A percentile compares a stretch with the other conserved stretches of the same genome.
Evolutionary conservation across 2,797 vertebrate species (phyloP).

Genomic region (Onychomys leucogaster): DNA sequence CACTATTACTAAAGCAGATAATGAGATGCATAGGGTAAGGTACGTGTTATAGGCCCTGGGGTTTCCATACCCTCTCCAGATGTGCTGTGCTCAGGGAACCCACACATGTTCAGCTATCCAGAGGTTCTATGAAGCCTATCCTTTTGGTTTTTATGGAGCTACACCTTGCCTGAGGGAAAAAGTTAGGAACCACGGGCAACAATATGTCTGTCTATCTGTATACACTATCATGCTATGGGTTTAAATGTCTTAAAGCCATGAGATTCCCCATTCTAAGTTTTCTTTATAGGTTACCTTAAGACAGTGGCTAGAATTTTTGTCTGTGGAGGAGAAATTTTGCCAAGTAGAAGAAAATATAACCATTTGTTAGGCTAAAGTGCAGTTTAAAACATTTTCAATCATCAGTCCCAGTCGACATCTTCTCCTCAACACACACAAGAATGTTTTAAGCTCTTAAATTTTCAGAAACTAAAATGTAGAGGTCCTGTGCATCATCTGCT

Average conservation of each 20-base stretch:
- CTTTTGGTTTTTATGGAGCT: not conserved
- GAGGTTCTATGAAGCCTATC: not conserved
- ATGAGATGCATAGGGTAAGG: not conserved
- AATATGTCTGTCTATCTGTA: not conserved
- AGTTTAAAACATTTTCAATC: not conserved
- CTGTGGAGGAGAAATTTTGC: not conserved
- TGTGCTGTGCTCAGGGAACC: not conserved
- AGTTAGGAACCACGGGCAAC: not conserved
- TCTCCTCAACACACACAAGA: not conserved
- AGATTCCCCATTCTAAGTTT: not conserved
- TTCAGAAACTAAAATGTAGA: not conserved
- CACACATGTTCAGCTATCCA: not conserved
- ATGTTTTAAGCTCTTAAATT: constrained; percentile 19
- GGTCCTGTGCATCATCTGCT: not conserved
- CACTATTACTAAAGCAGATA: not conserved
- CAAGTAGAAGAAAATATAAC: not conserved
- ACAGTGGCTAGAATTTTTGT: not conserved
- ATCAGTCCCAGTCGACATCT: not conserved
- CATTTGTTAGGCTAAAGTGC: not conserved
- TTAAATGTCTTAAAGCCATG: not conserved
- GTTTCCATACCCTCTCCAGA: not conserved
- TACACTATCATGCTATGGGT: not conserved
- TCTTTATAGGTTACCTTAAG: not conserved
- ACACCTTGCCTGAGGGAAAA: not conserved
- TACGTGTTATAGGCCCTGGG: not conserved